Evolutionary conservation across 2,797 vertebrate species (phyloP), one percentile per base, ranked within the genome.

Genomic region (Streptopelia turtur): DNA sequence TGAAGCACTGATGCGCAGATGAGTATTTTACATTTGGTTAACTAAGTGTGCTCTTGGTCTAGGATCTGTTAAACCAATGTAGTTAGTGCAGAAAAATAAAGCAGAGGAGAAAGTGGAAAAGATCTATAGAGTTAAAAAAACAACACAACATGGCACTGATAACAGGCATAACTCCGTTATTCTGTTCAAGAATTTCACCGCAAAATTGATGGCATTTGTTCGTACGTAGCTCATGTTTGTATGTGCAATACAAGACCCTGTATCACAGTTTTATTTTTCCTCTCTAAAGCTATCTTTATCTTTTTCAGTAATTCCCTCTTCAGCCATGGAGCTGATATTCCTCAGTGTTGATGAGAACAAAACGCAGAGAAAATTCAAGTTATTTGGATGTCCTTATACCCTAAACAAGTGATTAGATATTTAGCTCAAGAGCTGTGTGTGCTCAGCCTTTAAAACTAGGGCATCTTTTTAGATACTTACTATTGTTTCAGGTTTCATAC

Each of bases 341-440:
- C 22, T 87, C 16, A 64, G 33, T 69, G 50, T 43, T 84, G 89
- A 89, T 60, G 71, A 91, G 79, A 82, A 75, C 22, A 75, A 71
- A 91, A 87, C 10, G 1, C 28, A 53, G 71, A 2, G 8, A 84
- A 71, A 90, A 52, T 23, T 68, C 13, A 61, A 31, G 17, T 68
- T 60, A 10, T 87, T 87, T 85, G 18, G 57, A 87, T 87, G 63
- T 82, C 71, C 63, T 82, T 81, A 76, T 68, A 68, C 9, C 30
- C 61, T 24, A 79, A 87, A 56, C 18, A 87, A 79, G 31, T 82
- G 75, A 82, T 86, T 86, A 83, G 75, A 33, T 94, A 43, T 94
- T 90, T 88, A 76, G 68, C 23, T 63, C 5, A 2, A 92, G 87
- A 72, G 50, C 35, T 79, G 10, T 87, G 35, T 79, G 55, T 86